These are phyloP conservation scores for Jacana jacana DNA, from an alignment of 2,113 vertebrate species.

Conservation along the genomic window DNA sequence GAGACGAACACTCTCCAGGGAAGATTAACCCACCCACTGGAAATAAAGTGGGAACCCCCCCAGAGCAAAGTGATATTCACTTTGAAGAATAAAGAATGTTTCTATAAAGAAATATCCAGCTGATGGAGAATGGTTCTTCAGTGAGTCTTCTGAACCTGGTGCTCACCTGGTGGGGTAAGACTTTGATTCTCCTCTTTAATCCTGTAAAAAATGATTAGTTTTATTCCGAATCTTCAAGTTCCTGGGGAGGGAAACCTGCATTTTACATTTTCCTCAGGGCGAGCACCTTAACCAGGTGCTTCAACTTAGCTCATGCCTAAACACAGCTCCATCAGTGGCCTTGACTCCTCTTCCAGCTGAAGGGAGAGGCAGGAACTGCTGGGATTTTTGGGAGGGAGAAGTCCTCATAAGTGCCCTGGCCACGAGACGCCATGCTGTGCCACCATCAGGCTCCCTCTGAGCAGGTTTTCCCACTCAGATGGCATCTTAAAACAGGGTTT, in stretches of 20 bases:
- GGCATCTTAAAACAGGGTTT: neutral
- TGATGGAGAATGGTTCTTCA: neutral
- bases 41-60: no score
- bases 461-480: neutral
- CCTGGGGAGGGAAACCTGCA: neutral
- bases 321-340: rapidly evolving
- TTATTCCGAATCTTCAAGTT: neutral
- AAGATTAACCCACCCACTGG: no score
- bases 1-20: neutral
- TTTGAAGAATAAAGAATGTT: neutral
- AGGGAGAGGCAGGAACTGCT: neutral
- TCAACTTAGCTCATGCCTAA: no score
- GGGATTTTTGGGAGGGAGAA: neutral
- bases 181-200: neutral
- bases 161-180: neutral
- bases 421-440: neutral
- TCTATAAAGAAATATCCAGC: neutral
- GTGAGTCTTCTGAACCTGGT: neutral
- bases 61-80: neutral
- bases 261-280: neutral
- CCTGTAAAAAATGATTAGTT: neutral
- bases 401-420: neutral
- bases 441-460: neutral
- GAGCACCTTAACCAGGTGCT: neutral
- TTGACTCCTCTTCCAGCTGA: neutral